Evolutionary conservation across 2,113 vertebrate species (phyloP).

Genomic region (Willisornis vidua): DNA sequence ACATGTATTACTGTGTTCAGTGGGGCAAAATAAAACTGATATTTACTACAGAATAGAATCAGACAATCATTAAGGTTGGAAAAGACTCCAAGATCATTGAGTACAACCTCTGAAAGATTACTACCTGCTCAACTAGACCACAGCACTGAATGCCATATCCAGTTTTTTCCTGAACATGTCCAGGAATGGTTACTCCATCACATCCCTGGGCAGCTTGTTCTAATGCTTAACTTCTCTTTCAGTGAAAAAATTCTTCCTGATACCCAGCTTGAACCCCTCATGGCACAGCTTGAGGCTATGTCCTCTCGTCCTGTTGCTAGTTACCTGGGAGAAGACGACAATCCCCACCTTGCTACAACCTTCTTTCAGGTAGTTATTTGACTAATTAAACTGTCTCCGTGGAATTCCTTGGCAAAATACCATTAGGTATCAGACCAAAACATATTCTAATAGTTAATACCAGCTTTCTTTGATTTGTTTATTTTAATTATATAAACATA

Average conservation of each 20-base stretch:
- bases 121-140: background rate
- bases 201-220: background rate
- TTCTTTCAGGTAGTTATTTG: background rate
- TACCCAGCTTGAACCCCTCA: background rate
- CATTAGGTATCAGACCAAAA: background rate
- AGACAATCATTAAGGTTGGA: background rate
- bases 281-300: background rate
- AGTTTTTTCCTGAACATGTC: background rate
- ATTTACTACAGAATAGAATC: background rate
- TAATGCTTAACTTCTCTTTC: background rate
- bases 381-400: background rate
- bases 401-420: background rate
- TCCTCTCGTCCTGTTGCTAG: background rate
- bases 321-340: background rate
- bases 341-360: background rate
- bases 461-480: background rate
- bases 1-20: background rate
- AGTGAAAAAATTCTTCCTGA: background rate
- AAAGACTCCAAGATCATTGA: background rate
- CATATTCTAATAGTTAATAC: background rate
- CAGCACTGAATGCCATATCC: fast-evolving
- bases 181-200: no score
- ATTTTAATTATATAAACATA: background rate
- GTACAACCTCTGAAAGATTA: background rate
- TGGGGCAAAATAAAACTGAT: background rate